Conservation (phyloP, 2,888 invertebrate genomes). For the Lasius fuliginosus region DNA sequence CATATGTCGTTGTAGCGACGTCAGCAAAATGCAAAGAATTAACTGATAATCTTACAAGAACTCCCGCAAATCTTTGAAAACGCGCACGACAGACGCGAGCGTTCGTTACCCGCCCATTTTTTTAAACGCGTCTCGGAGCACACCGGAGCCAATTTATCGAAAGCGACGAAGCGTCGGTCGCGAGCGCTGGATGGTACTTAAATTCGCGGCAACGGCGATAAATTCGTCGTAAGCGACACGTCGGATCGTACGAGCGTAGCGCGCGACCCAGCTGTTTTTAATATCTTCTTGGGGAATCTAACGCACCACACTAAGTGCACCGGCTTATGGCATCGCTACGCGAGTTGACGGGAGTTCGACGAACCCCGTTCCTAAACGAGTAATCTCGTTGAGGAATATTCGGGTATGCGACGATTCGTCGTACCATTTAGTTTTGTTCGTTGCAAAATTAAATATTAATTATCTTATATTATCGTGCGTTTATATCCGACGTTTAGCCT, state of each 20-base stretch:
- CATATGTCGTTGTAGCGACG: background rate
- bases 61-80: slow-evolving; percentile 1
- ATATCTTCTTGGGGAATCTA: slow-evolving; percentile 76
- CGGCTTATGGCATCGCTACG: slow-evolving; percentile 59
- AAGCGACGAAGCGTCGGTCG: slow-evolving; percentile 59
- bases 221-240: slow-evolving; percentile 75
- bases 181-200: slow-evolving; percentile 66
- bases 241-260: slow-evolving; percentile 47
- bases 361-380: slow-evolving; percentile 51
- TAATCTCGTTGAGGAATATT: slow-evolving; percentile 15
- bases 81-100: slow-evolving; percentile 1
- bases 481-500: slow-evolving; percentile 24
- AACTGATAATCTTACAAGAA: slow-evolving; percentile 2
- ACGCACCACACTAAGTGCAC: slow-evolving; percentile 70
- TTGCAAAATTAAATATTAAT: background rate
- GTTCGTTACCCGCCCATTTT: slow-evolving; percentile 60
- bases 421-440: background rate
- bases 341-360: slow-evolving; percentile 62
- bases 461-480: background rate
- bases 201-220: slow-evolving; percentile 71
- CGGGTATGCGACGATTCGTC: background rate
- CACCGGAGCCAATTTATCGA: slow-evolving; percentile 63
- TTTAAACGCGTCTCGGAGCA: slow-evolving; percentile 36
- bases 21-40: background rate
- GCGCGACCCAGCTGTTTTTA: slow-evolving; percentile 76